Evolutionary conservation across 2,113 vertebrate species (phyloP).

Genomic region (Gymnobelideus leadbeateri): DNA sequence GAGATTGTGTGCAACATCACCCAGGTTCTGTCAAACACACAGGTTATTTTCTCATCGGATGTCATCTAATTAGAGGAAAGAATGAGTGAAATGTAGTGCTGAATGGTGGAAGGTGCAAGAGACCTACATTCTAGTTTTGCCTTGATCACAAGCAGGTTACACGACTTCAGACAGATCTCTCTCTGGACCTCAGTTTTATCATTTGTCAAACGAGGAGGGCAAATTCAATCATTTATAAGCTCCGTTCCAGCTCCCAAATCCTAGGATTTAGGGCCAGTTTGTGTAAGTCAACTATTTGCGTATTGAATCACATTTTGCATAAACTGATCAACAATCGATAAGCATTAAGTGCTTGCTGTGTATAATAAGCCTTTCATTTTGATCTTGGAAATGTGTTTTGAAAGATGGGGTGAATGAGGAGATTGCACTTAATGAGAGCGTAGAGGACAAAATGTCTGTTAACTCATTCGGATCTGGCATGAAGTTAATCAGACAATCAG

Average conservation of each 20-base stretch:
- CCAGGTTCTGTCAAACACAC: not conserved
- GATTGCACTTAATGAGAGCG: not conserved
- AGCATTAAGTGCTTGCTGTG: not conserved
- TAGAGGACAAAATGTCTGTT: not conserved
- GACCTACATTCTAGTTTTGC: not conserved
- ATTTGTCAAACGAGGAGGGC: not conserved
- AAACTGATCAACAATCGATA: not conserved
- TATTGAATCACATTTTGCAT: slow-evolving; percentile 9
- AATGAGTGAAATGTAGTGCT: not conserved
- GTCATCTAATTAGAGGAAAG: not conserved
- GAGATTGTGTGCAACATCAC: not conserved
- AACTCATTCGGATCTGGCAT: slow-evolving; percentile 7
- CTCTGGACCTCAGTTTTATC: not conserved
- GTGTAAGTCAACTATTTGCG: not conserved
- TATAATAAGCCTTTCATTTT: not conserved
- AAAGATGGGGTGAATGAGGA: not conserved
- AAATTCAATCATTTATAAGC: not conserved
- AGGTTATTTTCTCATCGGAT: not conserved
- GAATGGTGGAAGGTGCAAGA: not conserved
- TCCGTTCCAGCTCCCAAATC: not conserved
- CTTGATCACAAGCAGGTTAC: not conserved
- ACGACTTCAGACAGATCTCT: not conserved
- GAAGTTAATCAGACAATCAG: slow-evolving; percentile 21
- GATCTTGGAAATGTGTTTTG: not conserved
- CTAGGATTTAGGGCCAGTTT: not conserved